Conservation (phyloP, 2,113 vertebrate species). For the Melanerpes formicivorus region DNA sequence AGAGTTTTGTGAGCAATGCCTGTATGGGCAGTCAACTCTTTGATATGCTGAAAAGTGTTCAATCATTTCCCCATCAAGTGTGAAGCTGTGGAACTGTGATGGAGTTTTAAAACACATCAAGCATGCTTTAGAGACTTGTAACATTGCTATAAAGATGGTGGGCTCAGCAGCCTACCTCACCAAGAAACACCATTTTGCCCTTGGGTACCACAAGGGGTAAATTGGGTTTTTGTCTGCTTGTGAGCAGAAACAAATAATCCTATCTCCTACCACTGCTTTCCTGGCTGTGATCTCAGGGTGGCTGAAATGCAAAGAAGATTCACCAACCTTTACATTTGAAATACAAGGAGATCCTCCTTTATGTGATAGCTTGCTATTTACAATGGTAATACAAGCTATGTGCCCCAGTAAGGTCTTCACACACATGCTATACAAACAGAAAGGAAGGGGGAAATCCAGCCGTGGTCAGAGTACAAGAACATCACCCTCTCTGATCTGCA, state of each 20-base stretch:
- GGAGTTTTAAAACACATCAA: background rate
- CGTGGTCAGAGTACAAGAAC: background rate
- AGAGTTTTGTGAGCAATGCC: background rate
- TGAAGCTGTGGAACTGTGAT: background rate
- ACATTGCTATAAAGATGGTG: background rate
- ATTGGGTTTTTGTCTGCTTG: background rate
- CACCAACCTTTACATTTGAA: background rate
- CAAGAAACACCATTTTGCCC: background rate
- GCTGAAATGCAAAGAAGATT: background rate
- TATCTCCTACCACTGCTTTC: background rate
- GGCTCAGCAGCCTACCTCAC: background rate
- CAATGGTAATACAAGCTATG: background rate
- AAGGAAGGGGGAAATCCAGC: background rate
- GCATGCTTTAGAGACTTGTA: background rate
- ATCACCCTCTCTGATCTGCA: rapidly evolving
- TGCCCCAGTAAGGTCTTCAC: background rate
- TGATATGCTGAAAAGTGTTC: background rate
- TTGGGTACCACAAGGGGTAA: background rate
- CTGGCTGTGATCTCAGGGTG: background rate
- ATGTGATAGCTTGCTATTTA: background rate
- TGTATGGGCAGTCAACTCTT: background rate
- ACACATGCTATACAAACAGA: background rate
- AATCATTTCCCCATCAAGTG: background rate
- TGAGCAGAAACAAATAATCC: background rate
- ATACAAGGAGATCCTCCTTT: background rate